These are phyloP conservation scores for Podarcis cretensis DNA, from an alignment of 2,113 vertebrate species.

Conservation along the genomic window DNA sequence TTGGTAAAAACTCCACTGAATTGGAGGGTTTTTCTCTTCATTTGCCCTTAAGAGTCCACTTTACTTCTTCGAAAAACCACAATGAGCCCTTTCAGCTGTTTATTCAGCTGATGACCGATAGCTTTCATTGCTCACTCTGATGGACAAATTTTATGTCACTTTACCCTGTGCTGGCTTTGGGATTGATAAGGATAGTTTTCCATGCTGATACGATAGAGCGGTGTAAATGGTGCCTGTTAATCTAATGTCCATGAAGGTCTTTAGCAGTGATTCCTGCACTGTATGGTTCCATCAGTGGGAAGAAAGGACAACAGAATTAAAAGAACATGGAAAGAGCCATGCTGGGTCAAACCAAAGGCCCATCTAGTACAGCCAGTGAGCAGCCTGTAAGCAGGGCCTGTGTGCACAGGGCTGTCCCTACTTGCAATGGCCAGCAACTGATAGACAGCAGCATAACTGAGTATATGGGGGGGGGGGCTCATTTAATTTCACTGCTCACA, in stretches of 20 bases:
- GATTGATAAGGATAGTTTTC: slow-evolving; percentile 5
- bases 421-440: too few species aligned
- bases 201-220: background rate
- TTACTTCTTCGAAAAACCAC: background rate
- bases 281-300: background rate
- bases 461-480: too few species aligned
- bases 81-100: background rate
- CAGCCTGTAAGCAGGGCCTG: too few species aligned
- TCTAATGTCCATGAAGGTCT: background rate
- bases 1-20: background rate
- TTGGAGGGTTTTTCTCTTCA: background rate
- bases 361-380: too few species aligned
- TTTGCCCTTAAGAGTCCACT: background rate
- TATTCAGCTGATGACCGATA: background rate
- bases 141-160: background rate
- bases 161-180: background rate
- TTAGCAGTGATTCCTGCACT: background rate
- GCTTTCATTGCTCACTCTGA: background rate
- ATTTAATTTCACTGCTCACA: too few species aligned
- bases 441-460: too few species aligned
- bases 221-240: background rate
- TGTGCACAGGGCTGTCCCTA: too few species aligned
- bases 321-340: too few species aligned
- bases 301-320: background rate
- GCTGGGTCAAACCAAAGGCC: too few species aligned